Evolutionary conservation across 2,888 invertebrate species (phyloP).

Genomic region (Drepanosiphum platanoidis): DNA sequence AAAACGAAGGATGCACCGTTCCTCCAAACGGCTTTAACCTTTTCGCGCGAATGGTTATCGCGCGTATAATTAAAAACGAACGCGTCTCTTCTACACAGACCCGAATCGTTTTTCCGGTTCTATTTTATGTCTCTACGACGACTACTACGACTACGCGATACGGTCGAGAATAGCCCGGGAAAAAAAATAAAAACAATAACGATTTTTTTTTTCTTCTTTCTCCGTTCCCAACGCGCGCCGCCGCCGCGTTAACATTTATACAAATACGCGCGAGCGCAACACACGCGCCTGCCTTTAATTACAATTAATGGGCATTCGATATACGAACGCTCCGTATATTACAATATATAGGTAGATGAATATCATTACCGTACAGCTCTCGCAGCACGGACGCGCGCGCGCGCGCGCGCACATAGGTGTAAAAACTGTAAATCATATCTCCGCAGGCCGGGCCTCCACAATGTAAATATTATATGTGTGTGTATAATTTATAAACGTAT

Average conservation of each 20-base stretch:
- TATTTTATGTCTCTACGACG: too few species aligned
- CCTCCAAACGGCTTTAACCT: too few species aligned
- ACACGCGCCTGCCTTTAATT: background rate
- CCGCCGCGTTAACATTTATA: background rate
- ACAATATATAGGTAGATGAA: background rate
- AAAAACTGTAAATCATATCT: constrained; percentile 59
- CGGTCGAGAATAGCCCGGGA: too few species aligned
- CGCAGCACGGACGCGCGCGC: too few species aligned
- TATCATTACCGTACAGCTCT: background rate
- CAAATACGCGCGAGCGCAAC: background rate
- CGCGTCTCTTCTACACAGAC: too few species aligned
- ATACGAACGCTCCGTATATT: background rate
- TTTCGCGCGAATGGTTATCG: too few species aligned
- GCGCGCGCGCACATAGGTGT: constrained; percentile 42
- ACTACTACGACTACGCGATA: too few species aligned
- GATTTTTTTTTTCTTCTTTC: too few species aligned
- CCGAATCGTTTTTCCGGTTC: too few species aligned
- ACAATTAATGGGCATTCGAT: constrained; percentile 7
- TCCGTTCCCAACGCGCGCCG: too few species aligned
- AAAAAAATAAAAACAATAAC: background rate
- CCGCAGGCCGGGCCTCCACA: constrained; percentile 21
- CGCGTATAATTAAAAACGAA: too few species aligned
- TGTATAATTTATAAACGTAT: constrained; percentile 60
- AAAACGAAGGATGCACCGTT: too few species aligned
- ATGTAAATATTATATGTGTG: constrained; percentile 56